Percentiles rank a stretch among this genome's conserved stretches.
These are phyloP conservation scores for Cephus sareptanus DNA, from an alignment of 2,888 invertebrate genomes.

Conservation along the genomic window DNA sequence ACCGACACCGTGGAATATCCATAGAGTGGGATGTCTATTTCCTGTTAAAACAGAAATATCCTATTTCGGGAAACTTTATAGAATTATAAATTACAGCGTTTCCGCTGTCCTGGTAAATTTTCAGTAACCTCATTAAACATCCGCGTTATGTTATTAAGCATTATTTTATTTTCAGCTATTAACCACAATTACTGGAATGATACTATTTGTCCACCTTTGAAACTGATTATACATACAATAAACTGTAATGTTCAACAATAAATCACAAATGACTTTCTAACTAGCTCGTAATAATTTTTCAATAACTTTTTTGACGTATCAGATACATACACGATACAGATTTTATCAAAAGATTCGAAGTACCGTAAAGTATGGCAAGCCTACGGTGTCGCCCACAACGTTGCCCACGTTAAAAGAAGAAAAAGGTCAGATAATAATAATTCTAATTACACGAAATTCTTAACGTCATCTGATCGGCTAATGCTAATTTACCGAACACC, in stretches of 20 bases:
- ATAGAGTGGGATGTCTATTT: slow-evolving; percentile 28
- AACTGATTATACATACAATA: slow-evolving; percentile 13
- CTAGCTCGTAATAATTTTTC: neutral
- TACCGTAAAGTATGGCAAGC: neutral
- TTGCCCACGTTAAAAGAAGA: neutral
- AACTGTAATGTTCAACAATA: neutral
- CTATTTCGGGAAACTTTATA: slow-evolving; percentile 31
- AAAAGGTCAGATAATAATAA: neutral
- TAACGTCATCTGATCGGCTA: neutral
- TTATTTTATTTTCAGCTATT: slow-evolving; percentile 22
- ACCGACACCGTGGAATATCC: slow-evolving; percentile 31
- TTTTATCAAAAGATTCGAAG: neutral
- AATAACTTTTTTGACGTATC: neutral
- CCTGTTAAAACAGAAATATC: slow-evolving; percentile 30
- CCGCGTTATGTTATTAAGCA: neutral
- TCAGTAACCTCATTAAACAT: neutral
- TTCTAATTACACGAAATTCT: neutral
- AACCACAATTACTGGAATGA: slow-evolving; percentile 21
- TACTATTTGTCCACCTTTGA: slow-evolving; percentile 22
- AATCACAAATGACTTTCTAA: neutral
- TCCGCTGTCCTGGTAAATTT: slow-evolving; percentile 28
- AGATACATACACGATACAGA: neutral
- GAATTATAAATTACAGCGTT: slow-evolving; percentile 24
- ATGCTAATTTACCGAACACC: neutral
- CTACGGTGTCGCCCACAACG: neutral